These are phyloP conservation scores for Drosophila neocordata DNA, from an alignment of 1,140 invertebrate species.

Conservation along the genomic window DNA sequence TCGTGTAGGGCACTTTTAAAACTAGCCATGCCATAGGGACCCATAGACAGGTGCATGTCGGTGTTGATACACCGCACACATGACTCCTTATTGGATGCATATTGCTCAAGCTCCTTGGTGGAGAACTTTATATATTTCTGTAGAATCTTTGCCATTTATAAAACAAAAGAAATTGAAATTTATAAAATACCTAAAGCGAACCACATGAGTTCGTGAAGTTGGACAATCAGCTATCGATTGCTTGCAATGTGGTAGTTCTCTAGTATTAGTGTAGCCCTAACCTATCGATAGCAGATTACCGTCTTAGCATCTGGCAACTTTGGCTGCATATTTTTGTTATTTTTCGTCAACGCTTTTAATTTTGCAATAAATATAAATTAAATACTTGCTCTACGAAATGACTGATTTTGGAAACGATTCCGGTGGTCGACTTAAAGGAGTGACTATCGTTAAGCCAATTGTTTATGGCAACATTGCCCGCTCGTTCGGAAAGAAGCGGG, in stretches of 20 bases:
- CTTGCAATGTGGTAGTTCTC: not conserved
- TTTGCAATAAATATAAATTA: not conserved
- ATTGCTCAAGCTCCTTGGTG: constrained; percentile 66
- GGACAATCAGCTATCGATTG: not conserved
- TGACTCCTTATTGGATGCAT: constrained; percentile 83
- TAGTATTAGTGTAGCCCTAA: not conserved
- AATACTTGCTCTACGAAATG: constrained; percentile 84
- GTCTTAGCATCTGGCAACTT: not conserved
- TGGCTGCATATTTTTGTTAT: not conserved
- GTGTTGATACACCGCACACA: constrained; percentile 83
- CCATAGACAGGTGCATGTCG: constrained; percentile 84
- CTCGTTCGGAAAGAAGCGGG: constrained; percentile 98
- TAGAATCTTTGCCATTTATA: constrained; percentile 70
- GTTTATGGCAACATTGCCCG: constrained; percentile 98
- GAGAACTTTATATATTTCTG: constrained; percentile 79
- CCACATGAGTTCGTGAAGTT: constrained; percentile 50
- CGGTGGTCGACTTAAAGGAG: constrained; percentile 91
- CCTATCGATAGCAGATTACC: not conserved
- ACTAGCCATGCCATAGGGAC: constrained; percentile 84
- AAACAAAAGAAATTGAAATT: constrained; percentile 19
- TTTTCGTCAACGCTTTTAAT: not conserved
- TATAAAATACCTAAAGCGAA: constrained; percentile 11
- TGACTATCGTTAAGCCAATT: constrained; percentile 97
- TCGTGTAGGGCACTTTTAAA: constrained; percentile 82
- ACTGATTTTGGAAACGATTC: constrained; percentile 92